These are phyloP conservation scores for Thalpophila matura DNA, from an alignment of 2,888 invertebrate genomes.

Conservation along the genomic window DNA sequence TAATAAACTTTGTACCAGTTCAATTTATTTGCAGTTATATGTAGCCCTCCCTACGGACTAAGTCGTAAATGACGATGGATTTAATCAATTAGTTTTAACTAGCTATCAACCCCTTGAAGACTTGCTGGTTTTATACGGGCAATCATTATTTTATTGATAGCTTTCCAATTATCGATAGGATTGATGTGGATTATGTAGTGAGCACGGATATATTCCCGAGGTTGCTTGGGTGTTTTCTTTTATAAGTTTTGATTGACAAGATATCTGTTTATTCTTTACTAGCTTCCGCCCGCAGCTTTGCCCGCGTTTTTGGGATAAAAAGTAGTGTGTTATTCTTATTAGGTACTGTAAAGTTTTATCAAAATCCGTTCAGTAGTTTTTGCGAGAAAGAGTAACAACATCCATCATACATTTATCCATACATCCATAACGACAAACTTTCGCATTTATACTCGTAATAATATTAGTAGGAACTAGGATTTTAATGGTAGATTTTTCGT, in stretches of 20 bases:
- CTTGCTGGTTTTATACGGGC: background rate
- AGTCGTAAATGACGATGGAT: constrained; percentile 27
- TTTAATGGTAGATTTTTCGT: background rate
- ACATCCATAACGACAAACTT: too few species aligned
- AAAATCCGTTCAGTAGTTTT: too few species aligned
- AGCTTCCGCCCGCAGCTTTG: too few species aligned
- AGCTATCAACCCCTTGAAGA: background rate
- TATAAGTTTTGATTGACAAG: background rate
- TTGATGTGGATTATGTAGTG: background rate
- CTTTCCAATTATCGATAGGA: constrained; percentile 6
- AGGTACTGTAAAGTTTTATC: too few species aligned
- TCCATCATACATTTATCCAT: too few species aligned
- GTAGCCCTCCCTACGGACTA: background rate
- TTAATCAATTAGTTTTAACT: constrained; percentile 39
- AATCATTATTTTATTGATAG: constrained; percentile 19
- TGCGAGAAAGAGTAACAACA: too few species aligned
- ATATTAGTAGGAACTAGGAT: too few species aligned
- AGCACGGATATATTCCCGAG: background rate
- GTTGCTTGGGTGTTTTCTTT: background rate
- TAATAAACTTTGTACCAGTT: too few species aligned
- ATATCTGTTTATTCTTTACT: background rate
- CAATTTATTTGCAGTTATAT: constrained; percentile 21
- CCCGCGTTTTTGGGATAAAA: too few species aligned
- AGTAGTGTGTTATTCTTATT: too few species aligned
- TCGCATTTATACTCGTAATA: too few species aligned